Base-by-base conservation (phyloP, 2,797 vertebrate genomes). In the Microhierax caerulescens region DNA sequence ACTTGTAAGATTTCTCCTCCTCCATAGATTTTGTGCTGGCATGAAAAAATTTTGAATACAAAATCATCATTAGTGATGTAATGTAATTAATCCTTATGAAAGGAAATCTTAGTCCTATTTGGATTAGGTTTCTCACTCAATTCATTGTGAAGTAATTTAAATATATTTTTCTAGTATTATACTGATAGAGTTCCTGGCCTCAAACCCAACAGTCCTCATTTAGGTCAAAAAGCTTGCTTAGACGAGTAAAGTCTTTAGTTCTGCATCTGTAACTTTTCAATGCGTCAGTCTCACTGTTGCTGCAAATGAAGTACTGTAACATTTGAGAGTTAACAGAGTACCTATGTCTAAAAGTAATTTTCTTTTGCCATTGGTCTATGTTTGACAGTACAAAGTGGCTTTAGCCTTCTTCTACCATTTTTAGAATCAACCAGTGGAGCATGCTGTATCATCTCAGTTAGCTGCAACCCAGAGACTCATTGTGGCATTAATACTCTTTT, bases 21-120 rank as follows among this genome's bases (percentile, higher is more conserved):
- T 65, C 7, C 63, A 19, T 88, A 77, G 65, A 91, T 95, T 86
- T 94, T 97, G 86, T 88, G 45, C 96, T 91, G 95, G 77, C 93
- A 96, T 97, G 82, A 91, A 94, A 76, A 90, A 95, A 93, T 90
- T 90, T 95, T 96, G 34, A 97, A 96, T 56, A 94, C 76, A 93
- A 96, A 97, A 92, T 93, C 88, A 94, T 97, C 16, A 4, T 85
- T 97, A 93, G 92, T 95, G 97, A 93, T 95, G 85, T 88, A 94
- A 93, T 72, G 91, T 91, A 95, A 88, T 95, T 95, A 95, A 73
- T 96, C 75, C 77, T 96, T 97, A 95, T 51, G 70, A 92, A 96
- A 96, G 86, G 85, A 97, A 96, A 93, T 90, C 39, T 45, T 76
- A 91, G 36, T 80, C 74, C 88, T 65, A 50, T 68, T 88, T 25